phyloP scores from a whole-genome alignment of 2,113 vertebrate genomes.

The Eptesicus fuscus region DNA sequence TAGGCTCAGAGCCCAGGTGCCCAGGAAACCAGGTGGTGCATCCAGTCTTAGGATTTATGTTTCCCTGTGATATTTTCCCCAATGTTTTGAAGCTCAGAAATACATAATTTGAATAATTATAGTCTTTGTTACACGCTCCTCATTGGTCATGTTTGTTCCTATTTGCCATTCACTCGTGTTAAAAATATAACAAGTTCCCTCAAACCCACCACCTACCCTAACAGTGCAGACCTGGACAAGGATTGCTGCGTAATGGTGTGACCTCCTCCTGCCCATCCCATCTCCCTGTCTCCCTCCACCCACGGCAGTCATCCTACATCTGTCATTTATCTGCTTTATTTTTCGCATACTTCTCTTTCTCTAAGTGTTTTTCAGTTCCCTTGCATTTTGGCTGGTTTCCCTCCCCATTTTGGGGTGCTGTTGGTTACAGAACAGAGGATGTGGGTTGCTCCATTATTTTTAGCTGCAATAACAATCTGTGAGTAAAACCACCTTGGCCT shows the following conservation, averaged over 20 bases:
- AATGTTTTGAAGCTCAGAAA: neutral
- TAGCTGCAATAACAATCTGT: slow-evolving; percentile 18
- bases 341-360: neutral
- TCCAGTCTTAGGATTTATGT: neutral
- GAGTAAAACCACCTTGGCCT: neutral
- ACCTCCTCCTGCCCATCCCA: neutral
- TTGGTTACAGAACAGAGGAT: neutral
- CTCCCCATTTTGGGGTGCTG: neutral
- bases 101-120: neutral
- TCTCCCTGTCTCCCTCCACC: neutral
- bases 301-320: too few relatives aligned
- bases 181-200: neutral
- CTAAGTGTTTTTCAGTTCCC: neutral
- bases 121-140: neutral
- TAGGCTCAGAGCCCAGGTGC: neutral
- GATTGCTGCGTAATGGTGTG: neutral
- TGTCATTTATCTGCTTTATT: neutral
- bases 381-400: neutral
- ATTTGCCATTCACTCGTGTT: neutral
- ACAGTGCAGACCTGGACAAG: neutral
- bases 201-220: neutral
- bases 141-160: neutral
- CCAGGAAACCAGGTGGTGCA: neutral
- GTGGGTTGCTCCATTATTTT: slow-evolving; percentile 23
- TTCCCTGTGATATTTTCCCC: neutral